Evolutionary conservation across 2,113 vertebrate genomes (phyloP), one percentile per base, ranked within the genome.

Genomic region (Limanda limanda): DNA sequence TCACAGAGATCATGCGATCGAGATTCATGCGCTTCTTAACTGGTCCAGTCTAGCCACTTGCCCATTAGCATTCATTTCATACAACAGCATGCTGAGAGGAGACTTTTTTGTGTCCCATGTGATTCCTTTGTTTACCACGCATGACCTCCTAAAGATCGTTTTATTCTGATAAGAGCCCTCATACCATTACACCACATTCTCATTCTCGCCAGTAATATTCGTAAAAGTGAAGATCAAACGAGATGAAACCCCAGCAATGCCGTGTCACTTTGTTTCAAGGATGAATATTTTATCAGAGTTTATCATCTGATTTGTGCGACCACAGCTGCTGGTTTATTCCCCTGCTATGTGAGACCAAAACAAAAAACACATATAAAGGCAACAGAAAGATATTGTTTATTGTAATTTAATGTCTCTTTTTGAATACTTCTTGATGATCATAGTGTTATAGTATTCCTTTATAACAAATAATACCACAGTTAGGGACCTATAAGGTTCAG

Each of bases 41-140:
- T 66, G 27, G 14, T 51, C 20, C 7, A 45, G 7, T 35, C 40
- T 24, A 35, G 51, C 20, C 52, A 42, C 64, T 74, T 63, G 57
- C 31, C 68, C 42, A 76, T 80, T 59, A 63, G 21, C 59, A 81
- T 76, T 64, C 54, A 56, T 25, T 48, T 74, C 8, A 24, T 66
- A 12, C 23, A 40, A 14, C 3, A 40, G 55, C 54, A 69, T 55
- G 37, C 64, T 24, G 64, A 74, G 64, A 2, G 0, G 25, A 2
- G 13, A 27, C 56, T 58, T 68, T 20, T 55, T 17, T 64, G 7
- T 11, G 3, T 78, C 70, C 65, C 18, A 52, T 40, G 24, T 51
- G 40, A 40, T 57, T 67, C 1, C 12, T 68, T 66, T 74, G 81
- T 80, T 57, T 61, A 76, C 58, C 45, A 14, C 14, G 17, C 13